These are phyloP conservation scores for Allacma fusca DNA, from an alignment of 2,888 invertebrate species.

Conservation along the genomic window DNA sequence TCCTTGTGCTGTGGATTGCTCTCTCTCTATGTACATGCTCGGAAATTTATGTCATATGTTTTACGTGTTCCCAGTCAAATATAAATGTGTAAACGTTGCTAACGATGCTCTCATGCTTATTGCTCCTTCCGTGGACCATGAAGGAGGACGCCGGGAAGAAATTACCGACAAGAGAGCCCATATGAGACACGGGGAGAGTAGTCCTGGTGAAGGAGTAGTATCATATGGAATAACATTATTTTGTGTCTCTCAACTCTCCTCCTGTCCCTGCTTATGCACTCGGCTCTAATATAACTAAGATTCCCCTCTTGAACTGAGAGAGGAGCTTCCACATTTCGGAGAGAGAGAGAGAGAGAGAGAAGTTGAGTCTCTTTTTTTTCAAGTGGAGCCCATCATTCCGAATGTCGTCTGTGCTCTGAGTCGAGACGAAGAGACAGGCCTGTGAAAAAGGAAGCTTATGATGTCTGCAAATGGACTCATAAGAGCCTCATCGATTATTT, in stretches of 20 bases:
- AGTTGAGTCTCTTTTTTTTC: conserved; percentile 2
- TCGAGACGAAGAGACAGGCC: conserved; percentile 14
- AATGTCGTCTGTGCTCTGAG: conserved; percentile 19
- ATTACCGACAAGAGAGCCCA: neutral
- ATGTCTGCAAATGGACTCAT: conserved; percentile 45
- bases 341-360: neutral
- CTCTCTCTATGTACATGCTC: neutral
- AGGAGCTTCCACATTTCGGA: too few species aligned
- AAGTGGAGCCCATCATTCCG: conserved; percentile 5
- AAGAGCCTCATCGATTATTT: conserved; percentile 55
- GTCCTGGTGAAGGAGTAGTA: neutral
- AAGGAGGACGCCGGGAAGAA: conserved; percentile 6
- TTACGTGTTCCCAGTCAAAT: conserved; percentile 7
- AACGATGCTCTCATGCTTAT: conserved; percentile 14
- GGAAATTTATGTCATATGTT: conserved; percentile 1
- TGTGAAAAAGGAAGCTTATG: conserved; percentile 24
- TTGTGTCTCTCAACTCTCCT: neutral
- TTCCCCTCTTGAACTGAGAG: conserved; percentile 3
- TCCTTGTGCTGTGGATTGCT: neutral
- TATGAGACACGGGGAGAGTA: neutral
- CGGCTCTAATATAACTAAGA: neutral
- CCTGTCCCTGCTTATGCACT: neutral
- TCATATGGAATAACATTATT: conserved; percentile 3
- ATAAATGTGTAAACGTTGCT: conserved; percentile 25
- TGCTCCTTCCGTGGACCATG: conserved; percentile 22